Evolutionary conservation across 1,140 invertebrate genomes (phyloP).

Genomic region (Delia radicum): DNA sequence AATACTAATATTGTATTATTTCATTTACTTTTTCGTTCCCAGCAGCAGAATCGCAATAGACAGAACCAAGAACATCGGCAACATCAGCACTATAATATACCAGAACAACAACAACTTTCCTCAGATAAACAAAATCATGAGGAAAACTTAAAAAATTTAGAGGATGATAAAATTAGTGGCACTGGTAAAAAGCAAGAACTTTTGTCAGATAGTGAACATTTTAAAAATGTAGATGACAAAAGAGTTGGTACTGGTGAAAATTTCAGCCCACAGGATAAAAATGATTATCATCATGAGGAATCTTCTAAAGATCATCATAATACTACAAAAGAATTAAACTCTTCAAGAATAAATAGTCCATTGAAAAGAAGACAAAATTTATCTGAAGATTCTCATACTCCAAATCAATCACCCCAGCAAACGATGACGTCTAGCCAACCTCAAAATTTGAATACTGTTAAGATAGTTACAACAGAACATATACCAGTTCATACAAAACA

Average conservation of each 20-base stretch:
- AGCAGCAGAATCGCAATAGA: background rate
- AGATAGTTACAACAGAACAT: background rate
- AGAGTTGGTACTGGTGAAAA: no score
- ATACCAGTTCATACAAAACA: background rate
- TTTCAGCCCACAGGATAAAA: background rate
- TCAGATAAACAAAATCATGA: background rate
- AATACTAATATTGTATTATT: slow-evolving; percentile 10
- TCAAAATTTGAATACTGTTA: background rate
- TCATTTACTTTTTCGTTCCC: slow-evolving; percentile 1
- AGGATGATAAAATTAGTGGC: background rate
- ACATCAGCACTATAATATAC: no score
- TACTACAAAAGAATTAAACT: background rate
- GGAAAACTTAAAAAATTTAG: background rate
- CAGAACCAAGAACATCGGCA: background rate
- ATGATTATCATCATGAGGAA: slow-evolving; percentile 6
- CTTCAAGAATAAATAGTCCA: background rate
- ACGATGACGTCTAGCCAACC: background rate
- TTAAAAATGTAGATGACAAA: no score
- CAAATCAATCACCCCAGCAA: background rate
- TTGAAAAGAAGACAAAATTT: no score
- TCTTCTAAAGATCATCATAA: background rate
- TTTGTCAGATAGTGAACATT: no score
- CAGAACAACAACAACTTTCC: no score
- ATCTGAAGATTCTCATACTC: no score
- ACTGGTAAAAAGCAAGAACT: background rate